phyloP scores from a whole-genome alignment of 2,888 invertebrate genomes.

The Pheosia tremula region DNA sequence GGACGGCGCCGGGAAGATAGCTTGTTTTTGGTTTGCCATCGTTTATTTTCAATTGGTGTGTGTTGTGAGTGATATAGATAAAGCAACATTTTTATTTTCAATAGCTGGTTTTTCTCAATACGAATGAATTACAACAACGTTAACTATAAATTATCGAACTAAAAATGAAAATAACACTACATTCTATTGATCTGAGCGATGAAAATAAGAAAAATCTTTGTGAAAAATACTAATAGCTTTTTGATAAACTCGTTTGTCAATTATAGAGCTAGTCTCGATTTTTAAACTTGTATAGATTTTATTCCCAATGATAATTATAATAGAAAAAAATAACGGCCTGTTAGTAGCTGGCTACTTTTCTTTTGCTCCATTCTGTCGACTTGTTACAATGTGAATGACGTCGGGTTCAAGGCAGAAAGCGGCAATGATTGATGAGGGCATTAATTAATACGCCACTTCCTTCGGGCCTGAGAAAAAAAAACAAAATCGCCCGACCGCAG shows the following conservation, averaged over 20 bases:
- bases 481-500: constrained; percentile 52
- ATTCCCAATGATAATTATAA: constrained; percentile 9
- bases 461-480: constrained; percentile 63
- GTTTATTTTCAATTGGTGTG: constrained; percentile 15
- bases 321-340: constrained; percentile 20
- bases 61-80: not conserved
- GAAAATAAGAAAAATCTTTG: too few species aligned
- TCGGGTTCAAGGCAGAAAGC: constrained; percentile 61
- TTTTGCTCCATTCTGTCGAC: constrained; percentile 51
- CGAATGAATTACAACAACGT: too few species aligned
- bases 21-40: constrained; percentile 18
- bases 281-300: too few species aligned
- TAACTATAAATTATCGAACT: too few species aligned
- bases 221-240: too few species aligned
- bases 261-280: too few species aligned
- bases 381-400: constrained; percentile 71
- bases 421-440: constrained; percentile 75
- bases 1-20: constrained; percentile 29
- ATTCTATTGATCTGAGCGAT: too few species aligned
- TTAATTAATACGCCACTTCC: constrained; percentile 77
- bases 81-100: too few species aligned
- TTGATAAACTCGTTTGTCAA: too few species aligned
- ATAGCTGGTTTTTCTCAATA: too few species aligned
- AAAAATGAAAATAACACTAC: too few species aligned
- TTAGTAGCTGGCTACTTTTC: constrained; percentile 40